Percentiles rank a stretch among this genome's conserved stretches.
phyloP scores from a whole-genome alignment of 2,797 vertebrate species.

The Dendrocincla fuliginosa region DNA sequence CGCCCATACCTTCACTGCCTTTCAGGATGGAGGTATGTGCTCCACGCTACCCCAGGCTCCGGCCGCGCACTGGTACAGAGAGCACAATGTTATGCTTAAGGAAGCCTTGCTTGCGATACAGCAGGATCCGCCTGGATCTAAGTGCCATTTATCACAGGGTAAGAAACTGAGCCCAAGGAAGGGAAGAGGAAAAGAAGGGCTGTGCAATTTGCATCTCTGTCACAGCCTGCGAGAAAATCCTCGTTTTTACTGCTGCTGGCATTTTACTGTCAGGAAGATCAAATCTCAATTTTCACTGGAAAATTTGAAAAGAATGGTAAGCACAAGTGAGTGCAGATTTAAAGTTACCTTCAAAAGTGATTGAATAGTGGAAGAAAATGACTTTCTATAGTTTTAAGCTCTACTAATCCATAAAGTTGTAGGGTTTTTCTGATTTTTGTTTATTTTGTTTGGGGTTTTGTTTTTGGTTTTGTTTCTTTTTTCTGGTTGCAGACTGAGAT shows the following conservation, averaged over 20 bases:
- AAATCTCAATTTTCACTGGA: background rate
- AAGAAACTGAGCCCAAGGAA: background rate
- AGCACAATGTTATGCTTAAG: background rate
- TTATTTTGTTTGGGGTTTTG: too few species aligned
- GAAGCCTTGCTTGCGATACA: background rate
- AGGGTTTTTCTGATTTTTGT: too few species aligned
- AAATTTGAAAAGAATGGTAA: background rate
- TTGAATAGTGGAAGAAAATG: background rate
- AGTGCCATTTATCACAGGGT: background rate
- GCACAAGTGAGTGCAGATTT: background rate
- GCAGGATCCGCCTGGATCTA: background rate
- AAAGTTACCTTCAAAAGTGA: background rate
- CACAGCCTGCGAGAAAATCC: background rate
- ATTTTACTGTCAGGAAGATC: background rate
- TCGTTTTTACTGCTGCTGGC: background rate
- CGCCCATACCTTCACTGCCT: fast-evolving
- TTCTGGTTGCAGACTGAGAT: background rate
- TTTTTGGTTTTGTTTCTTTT: background rate
- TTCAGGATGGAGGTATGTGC: background rate
- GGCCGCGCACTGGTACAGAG: background rate
- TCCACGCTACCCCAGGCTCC: background rate
- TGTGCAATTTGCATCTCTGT: background rate
- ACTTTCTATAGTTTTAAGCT: conserved; percentile 9
- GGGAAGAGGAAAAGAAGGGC: background rate
- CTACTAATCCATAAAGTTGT: background rate